Conservation (phyloP, 2,888 invertebrate species). For the Agriopis aurantiaria region DNA sequence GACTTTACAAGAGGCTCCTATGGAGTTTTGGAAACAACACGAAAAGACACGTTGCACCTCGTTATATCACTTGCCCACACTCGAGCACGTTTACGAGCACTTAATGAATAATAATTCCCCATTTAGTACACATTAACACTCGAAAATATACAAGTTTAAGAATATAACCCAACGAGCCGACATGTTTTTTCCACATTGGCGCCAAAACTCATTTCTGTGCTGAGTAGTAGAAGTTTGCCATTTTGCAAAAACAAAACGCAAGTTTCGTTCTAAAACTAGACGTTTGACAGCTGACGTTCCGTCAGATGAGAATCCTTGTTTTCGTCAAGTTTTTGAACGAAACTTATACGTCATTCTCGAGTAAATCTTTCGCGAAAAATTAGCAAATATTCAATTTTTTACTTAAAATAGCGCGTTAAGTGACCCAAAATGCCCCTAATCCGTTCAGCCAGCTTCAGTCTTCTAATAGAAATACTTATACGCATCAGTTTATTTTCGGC, state of each 20-base stretch:
- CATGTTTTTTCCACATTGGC: no score
- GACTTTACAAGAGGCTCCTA: no score
- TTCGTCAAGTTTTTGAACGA: conserved; percentile 48
- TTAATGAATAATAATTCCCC: no score
- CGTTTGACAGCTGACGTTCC: neutral
- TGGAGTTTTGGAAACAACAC: no score
- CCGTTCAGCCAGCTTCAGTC: conserved; percentile 76
- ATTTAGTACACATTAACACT: no score
- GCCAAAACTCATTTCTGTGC: no score
- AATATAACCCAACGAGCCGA: no score
- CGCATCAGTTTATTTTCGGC: conserved; percentile 78
- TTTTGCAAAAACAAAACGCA: conserved; percentile 36
- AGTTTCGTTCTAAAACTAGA: conserved; percentile 34
- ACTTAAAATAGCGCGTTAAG: conserved; percentile 25
- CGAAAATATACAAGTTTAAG: no score
- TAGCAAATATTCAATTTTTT: conserved; percentile 29
- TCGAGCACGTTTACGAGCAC: no score
- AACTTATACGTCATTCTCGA: conserved; percentile 47
- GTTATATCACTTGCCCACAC: no score
- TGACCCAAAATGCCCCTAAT: conserved; percentile 73
- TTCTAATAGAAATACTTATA: conserved; percentile 82
- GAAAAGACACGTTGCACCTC: no score
- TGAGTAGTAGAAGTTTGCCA: neutral
- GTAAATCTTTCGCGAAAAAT: conserved; percentile 31
- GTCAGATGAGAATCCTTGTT: conserved; percentile 7